These are phyloP conservation scores for Nerophis ophidion DNA, from an alignment of 2,113 vertebrate genomes.

Conservation along the genomic window DNA sequence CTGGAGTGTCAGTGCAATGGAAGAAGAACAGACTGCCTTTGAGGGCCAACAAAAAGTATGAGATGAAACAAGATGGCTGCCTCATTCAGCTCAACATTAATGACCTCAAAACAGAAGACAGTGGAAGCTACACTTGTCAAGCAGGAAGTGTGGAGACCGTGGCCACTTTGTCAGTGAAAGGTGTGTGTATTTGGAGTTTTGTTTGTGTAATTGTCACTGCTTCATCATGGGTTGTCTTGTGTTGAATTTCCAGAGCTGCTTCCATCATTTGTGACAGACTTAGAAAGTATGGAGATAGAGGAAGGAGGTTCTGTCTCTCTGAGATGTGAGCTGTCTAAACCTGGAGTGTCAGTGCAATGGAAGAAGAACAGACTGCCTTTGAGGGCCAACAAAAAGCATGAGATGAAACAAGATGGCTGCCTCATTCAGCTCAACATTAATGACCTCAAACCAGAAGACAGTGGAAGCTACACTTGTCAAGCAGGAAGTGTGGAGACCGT, in stretches of 20 bases:
- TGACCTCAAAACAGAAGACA: constrained; percentile 55
- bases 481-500: constrained; percentile 37
- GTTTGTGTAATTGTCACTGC: too few species aligned
- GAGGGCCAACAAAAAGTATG: constrained; percentile 48
- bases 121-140: constrained; percentile 54
- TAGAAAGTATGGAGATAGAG: constrained; percentile 17
- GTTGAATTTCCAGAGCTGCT: constrained; percentile 4
- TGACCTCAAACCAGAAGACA: constrained; percentile 42
- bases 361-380: constrained; percentile 38
- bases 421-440: constrained; percentile 31
- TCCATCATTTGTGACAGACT: not conserved
- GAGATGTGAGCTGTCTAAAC: constrained; percentile 45
- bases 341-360: constrained; percentile 34
- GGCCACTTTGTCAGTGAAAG: constrained; percentile 39
- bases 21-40: constrained; percentile 62
- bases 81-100: constrained; percentile 53
- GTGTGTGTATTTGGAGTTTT: not conserved
- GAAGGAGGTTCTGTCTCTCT: constrained; percentile 34
- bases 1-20: constrained; percentile 56
- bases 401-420: constrained; percentile 46
- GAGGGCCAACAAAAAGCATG: constrained; percentile 33
- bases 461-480: constrained; percentile 46
- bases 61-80: constrained; percentile 65
- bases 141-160: constrained; percentile 49
- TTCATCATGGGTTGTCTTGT: not conserved